Conservation (phyloP, 1,140 invertebrate genomes). For the Sitophilus oryzae region DNA sequence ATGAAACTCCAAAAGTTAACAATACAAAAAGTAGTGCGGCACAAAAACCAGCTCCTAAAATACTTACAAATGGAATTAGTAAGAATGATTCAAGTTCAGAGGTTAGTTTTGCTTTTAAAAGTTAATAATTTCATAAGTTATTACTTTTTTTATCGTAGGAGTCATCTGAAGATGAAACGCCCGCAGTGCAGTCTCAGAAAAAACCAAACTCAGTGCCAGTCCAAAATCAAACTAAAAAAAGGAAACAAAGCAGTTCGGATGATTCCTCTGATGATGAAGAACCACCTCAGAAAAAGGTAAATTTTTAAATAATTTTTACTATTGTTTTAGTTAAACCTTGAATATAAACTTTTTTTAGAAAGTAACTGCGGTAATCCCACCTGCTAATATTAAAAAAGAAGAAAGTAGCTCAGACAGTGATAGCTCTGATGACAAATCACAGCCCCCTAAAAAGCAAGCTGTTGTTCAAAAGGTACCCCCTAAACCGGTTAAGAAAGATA, state of each 20-base stretch:
- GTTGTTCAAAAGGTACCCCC: not conserved
- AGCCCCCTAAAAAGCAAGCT: slow-evolving; percentile 7
- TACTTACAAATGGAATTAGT: slow-evolving; percentile 14
- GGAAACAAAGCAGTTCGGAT: slow-evolving; percentile 21
- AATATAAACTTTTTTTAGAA: no score
- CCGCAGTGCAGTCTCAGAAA: slow-evolving; percentile 21
- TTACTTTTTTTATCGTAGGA: slow-evolving; percentile 9
- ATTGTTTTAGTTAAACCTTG: no score
- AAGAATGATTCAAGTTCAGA: slow-evolving; percentile 14
- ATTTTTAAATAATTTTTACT: no score
- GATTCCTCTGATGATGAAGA: slow-evolving; percentile 25
- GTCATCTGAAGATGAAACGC: slow-evolving; percentile 22
- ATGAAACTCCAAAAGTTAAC: slow-evolving; percentile 30
- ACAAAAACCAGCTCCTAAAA: slow-evolving; percentile 26
- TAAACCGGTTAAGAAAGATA: slow-evolving; percentile 27
- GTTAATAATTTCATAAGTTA: not conserved
- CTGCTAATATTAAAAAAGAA: slow-evolving; percentile 32
- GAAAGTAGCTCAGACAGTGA: slow-evolving; percentile 19
- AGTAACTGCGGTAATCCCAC: slow-evolving; percentile 42
- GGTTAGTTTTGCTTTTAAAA: not conserved
- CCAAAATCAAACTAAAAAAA: slow-evolving; percentile 27
- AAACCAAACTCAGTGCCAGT: slow-evolving; percentile 16
- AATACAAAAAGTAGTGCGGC: not conserved
- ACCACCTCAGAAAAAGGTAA: slow-evolving; percentile 20
- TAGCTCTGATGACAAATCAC: not conserved